phyloP scores from a whole-genome alignment of 2,113 vertebrate genomes.

The Halcyon senegalensis region DNA sequence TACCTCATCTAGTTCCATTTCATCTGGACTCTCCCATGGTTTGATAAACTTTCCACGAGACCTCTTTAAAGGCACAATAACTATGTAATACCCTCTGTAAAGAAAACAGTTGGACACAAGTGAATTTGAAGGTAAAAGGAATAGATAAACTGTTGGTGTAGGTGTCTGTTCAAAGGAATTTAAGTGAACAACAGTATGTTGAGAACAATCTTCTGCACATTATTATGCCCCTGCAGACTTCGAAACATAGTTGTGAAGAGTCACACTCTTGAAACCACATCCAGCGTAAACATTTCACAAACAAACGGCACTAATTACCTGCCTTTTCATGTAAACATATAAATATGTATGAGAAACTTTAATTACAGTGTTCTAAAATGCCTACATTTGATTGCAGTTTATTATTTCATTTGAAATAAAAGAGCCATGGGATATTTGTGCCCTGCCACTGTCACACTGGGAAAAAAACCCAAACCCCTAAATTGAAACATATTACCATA shows the following conservation, averaged over 20 bases:
- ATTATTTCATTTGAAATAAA: constrained; percentile 21
- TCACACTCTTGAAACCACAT: background rate
- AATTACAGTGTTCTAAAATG: constrained; percentile 31
- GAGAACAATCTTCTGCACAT: background rate
- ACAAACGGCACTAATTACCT: constrained; percentile 37
- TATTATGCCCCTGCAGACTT: background rate
- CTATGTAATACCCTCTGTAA: constrained; percentile 94
- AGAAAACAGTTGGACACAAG: constrained; percentile 37
- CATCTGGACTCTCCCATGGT: constrained; percentile 95
- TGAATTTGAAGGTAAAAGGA: background rate
- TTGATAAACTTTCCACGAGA: constrained; percentile 96
- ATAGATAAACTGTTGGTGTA: background rate
- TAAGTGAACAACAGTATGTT: background rate
- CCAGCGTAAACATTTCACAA: background rate
- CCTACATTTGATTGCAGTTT: background rate
- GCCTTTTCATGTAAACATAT: constrained; percentile 32
- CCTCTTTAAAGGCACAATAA: constrained; percentile 98
- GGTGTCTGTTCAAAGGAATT: background rate
- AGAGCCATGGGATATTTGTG: background rate
- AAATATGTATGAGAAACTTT: constrained; percentile 55
- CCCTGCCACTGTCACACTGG: background rate
- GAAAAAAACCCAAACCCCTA: background rate
- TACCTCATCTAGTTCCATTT: constrained; percentile 99
- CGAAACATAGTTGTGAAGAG: background rate
- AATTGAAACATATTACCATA: constrained; percentile 2